Base-by-base conservation (phyloP, 1,140 invertebrate genomes). In the Yoshiicerus persimilis region DNA sequence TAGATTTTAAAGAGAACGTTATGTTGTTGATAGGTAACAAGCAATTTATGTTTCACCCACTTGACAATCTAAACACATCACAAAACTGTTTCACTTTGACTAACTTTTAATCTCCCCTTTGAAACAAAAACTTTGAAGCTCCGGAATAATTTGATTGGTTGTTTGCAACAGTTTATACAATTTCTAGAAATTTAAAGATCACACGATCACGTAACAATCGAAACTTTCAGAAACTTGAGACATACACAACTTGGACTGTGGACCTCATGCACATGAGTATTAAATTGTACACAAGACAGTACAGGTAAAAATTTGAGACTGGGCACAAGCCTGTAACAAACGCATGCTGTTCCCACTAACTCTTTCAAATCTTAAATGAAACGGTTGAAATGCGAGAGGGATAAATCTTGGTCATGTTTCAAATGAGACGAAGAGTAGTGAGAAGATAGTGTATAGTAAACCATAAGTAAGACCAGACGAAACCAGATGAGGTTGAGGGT, bases 391-490 rank as follows among this genome's bases (percentile, higher is more conserved):
- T 80, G 23, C 75, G 75, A 80, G 75, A 80, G 75, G 83, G 83
- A 84, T 84, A 84, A 84, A 84, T 84, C 83, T 84, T 84, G 83
- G 83, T 84, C 83, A 84, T 41, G 83, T 84, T 84, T 84, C 39
- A 84, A 84, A 62, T 84, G 83, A 84, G 83, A 84, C 75, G 75
- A 80, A 80, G 75, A 80, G 32, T 80, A 36, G 75, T 80, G 16
- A 34, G 75, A 80, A 70, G 66, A 38, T 38, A 80, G 34, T n/a
- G 16, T 66, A 66, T 80, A 80, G 75, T 80, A 36, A 80, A 36
- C 20, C 75, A 80, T 80, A 80, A 70, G 64, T 70, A 70, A 80
- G 75, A 36, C 75, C 75, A 80, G 64, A 70, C 64, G 8, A 77
- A 34, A 36, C 75, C 32, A 80, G 75, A 80, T 80, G 75, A 80